phyloP scores from a whole-genome alignment of 2,888 invertebrate genomes.

The Molanna angustata region DNA sequence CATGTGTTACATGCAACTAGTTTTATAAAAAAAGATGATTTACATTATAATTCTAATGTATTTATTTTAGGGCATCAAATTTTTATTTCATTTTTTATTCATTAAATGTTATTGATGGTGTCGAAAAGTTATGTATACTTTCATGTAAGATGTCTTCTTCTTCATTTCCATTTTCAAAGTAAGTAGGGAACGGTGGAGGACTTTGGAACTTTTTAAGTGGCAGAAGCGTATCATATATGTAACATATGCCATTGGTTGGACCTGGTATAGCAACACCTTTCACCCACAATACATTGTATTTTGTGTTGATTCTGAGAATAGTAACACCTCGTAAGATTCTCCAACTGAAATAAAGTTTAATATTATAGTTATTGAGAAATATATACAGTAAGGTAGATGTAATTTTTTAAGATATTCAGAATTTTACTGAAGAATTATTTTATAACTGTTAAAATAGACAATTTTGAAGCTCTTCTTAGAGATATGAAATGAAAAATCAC shows the following conservation, averaged over 20 bases:
- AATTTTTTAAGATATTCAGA: too few relatives aligned
- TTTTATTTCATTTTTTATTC: constrained; percentile 36
- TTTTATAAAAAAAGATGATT: neutral
- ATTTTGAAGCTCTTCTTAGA: too few relatives aligned
- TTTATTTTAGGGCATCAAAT: constrained; percentile 1
- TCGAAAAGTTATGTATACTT: constrained; percentile 70
- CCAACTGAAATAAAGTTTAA: constrained; percentile 52
- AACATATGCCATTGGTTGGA: constrained; percentile 72
- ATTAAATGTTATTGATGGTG: constrained; percentile 66
- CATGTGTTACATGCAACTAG: neutral
- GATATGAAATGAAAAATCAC: too few relatives aligned
- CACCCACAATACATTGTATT: constrained; percentile 90
- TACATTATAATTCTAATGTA: neutral
- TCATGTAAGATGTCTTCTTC: constrained; percentile 76
- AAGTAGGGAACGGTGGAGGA: constrained; percentile 80
- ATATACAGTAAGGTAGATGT: too few relatives aligned
- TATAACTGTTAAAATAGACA: too few relatives aligned
- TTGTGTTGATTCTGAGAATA: constrained; percentile 91
- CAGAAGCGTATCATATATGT: constrained; percentile 78
- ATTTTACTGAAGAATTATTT: too few relatives aligned
- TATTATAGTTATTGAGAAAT: too few relatives aligned
- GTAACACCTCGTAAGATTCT: constrained; percentile 63
- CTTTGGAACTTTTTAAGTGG: constrained; percentile 57
- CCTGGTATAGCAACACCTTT: constrained; percentile 81
- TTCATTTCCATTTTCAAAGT: constrained; percentile 56